These are phyloP conservation scores for Phrynocephalus forsythii DNA, from an alignment of 2,797 vertebrate species.

Conservation along the genomic window DNA sequence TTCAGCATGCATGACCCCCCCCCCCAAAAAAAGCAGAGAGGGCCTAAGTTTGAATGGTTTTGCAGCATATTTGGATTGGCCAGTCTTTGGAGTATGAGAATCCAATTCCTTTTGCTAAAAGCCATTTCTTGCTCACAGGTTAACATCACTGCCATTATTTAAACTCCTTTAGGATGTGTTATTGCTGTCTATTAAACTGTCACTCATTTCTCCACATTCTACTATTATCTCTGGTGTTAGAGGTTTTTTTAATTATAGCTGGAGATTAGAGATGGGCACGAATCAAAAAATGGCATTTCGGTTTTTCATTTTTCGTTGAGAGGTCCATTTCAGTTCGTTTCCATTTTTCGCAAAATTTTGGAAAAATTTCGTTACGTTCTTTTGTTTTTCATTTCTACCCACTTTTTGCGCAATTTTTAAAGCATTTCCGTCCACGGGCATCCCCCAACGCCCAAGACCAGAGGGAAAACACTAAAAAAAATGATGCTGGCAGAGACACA, in stretches of 20 bases:
- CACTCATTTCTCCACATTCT: fast-evolving
- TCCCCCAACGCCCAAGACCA: no score
- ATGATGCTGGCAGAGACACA: no score
- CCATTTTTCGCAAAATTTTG: no score
- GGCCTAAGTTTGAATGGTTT: neutral
- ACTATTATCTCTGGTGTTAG: neutral
- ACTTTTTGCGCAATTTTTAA: no score
- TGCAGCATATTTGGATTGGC: neutral
- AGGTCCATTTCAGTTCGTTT: no score
- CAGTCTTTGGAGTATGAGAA: neutral
- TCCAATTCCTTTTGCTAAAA: neutral
- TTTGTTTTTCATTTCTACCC: no score
- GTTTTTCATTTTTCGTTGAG: no score
- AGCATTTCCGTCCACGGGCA: no score
- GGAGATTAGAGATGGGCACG: neutral
- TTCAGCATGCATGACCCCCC: neutral
- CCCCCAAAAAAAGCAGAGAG: neutral
- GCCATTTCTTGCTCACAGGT: fast-evolving
- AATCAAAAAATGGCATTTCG: no score
- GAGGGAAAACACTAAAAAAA: no score
- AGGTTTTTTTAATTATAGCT: neutral
- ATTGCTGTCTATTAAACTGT: neutral
- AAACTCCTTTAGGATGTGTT: neutral
- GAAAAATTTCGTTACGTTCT: no score
- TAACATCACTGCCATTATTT: neutral